Evolutionary conservation across 2,113 vertebrate genomes (phyloP), one percentile per base, ranked within the genome.

Genomic region (Brachyistius frenatus): DNA sequence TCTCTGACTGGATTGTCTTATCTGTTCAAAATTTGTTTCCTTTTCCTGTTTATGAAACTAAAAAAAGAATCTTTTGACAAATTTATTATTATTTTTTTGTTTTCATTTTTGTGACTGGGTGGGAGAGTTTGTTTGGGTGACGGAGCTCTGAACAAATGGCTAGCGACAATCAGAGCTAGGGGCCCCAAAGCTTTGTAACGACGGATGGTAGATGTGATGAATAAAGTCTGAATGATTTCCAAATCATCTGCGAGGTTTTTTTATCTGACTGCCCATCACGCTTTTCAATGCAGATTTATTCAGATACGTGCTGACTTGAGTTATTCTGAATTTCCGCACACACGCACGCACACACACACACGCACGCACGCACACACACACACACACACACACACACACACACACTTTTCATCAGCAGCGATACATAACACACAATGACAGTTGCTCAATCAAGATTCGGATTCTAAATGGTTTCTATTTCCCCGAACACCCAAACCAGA

Each of bases 111-210:
- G 30, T 64, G 54, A 58, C 31, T 31, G 37, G 13, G 39, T 60
- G 57, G 31, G 58, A 60, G 33, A 3, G 32, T 54, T 60, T 35
- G 9, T 46, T 23, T 64, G 67, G 13, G 49, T 64, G 72, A 68
- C 0, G 57, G 67, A 75, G 71, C 80, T 78, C 84, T 55, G 63
- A 73, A 65, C 60, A 74, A 66, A 77, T 52, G 73, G 72, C 85
- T 77, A 35, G 68, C 1, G 93, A 94, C 93, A 94, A 94, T 94
- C 92, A 88, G 83, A 89, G 81, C 81, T 87, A 86, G 66, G 74
- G 65, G 71, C 83, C 86, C 76, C 86, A 82, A 89, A 91, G 87
- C 89, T 91, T 86, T 90, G 83, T 76, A 71, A 70, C 23, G 77
- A 76, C 6, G 68, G 76, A 63, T 35, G 55, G 70, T 56, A 36